Evolutionary conservation across 2,888 invertebrate genomes (phyloP).

Genomic region (Hirtodrosophila trivittata): DNA sequence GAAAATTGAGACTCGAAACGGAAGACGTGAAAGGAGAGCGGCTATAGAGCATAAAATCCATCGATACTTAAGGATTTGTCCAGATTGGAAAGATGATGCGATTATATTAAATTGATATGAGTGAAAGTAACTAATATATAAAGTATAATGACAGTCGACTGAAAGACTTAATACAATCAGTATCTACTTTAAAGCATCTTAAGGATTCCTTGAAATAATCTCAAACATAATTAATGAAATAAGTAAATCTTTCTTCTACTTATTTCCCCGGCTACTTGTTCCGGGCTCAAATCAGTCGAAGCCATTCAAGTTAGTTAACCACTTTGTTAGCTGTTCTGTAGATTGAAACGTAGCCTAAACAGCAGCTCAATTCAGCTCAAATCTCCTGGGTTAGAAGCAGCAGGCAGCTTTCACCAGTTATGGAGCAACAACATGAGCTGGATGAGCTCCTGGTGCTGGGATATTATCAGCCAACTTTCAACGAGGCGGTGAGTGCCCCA

Average conservation of each 20-base stretch:
- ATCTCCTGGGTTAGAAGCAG: conserved; percentile 22
- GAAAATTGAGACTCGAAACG: conserved; percentile 8
- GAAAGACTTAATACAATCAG: too few relatives aligned
- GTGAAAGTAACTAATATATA: too few relatives aligned
- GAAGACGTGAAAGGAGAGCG: neutral
- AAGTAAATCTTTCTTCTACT: too few relatives aligned
- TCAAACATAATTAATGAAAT: too few relatives aligned
- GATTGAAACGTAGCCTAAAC: conserved; percentile 22
- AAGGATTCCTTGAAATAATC: too few relatives aligned
- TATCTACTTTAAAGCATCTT: too few relatives aligned
- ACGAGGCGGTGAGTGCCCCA: conserved; percentile 61
- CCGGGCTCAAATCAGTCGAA: too few relatives aligned
- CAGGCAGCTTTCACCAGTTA: conserved; percentile 44
- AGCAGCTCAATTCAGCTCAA: conserved; percentile 24
- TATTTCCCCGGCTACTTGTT: too few relatives aligned
- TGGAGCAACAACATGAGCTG: conserved; percentile 21
- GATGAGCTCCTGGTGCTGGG: conserved; percentile 32
- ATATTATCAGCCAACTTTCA: conserved; percentile 65
- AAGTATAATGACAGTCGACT: too few relatives aligned
- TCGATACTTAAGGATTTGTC: conserved; percentile 22
- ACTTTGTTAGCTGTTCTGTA: conserved; percentile 10
- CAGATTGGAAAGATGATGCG: conserved; percentile 2
- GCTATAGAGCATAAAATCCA: conserved; percentile 20
- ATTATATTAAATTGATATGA: conserved; percentile 1
- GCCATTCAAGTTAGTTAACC: conserved; percentile 21